Conservation (phyloP, 2,888 invertebrate genomes). For the Brassicogethes aeneus region DNA sequence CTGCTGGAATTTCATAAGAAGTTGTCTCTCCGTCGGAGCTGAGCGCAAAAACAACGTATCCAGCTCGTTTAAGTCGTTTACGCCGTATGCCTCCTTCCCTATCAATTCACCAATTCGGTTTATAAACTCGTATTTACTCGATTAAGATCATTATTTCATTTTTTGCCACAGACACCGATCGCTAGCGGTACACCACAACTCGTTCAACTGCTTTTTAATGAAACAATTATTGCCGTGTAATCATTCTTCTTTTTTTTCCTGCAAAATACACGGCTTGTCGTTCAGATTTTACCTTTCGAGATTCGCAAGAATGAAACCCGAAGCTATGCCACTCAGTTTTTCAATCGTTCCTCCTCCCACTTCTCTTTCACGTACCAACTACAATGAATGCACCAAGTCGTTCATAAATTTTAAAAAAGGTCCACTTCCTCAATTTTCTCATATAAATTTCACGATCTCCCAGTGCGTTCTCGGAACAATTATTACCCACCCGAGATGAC, state of each 20-base stretch:
- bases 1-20: constrained; percentile 30
- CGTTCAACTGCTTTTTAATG: not conserved
- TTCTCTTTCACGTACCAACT: too few species aligned
- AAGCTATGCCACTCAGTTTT: too few species aligned
- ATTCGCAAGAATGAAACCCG: too few species aligned
- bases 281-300: too few species aligned
- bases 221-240: not conserved
- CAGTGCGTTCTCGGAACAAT: too few species aligned
- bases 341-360: too few species aligned
- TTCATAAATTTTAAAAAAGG: too few species aligned
- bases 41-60: constrained; percentile 16
- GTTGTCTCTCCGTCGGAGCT: constrained; percentile 17
- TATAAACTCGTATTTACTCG: not conserved
- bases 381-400: too few species aligned
- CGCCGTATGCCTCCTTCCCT: constrained; percentile 1
- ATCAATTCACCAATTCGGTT: constrained; percentile 4
- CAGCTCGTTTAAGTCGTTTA: constrained; percentile 13
- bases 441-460: too few species aligned
- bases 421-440: too few species aligned
- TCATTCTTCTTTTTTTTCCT: not conserved
- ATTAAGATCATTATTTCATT: constrained; percentile 1
- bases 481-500: too few species aligned
- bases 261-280: too few species aligned
- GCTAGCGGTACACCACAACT: not conserved
- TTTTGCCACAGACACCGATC: not conserved